phyloP scores from a whole-genome alignment of 2,113 vertebrate species.

The Eulacestoma nigropectus region DNA sequence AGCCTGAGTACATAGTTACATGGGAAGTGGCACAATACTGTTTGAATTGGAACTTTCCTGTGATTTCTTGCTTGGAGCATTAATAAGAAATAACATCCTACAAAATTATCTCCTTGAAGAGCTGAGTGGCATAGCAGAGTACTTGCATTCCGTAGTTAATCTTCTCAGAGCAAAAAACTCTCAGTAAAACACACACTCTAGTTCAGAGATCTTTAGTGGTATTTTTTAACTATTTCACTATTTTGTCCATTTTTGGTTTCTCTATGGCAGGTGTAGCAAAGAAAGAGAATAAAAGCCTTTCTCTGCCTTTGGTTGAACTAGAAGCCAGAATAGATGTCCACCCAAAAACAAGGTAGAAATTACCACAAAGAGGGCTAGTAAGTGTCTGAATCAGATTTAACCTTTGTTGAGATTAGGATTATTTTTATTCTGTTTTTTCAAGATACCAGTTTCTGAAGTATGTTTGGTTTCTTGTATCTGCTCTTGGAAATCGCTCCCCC shows the following conservation, averaged over 20 bases:
- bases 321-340: background rate
- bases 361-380: background rate
- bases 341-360: background rate
- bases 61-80: background rate
- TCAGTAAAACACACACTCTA: background rate
- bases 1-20: background rate
- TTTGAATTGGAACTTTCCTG: slow-evolving; percentile 14
- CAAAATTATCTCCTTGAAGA: background rate
- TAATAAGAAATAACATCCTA: slow-evolving; percentile 2
- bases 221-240: background rate
- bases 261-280: background rate
- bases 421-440: background rate
- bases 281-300: background rate
- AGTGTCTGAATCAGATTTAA: background rate
- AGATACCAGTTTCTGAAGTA: background rate
- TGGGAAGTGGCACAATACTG: background rate
- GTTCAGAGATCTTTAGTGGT: background rate
- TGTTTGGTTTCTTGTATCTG: background rate
- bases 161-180: background rate
- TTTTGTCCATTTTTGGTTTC: background rate
- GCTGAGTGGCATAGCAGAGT: background rate
- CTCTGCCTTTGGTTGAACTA: background rate
- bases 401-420: background rate
- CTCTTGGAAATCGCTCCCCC: background rate
- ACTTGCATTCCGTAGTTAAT: background rate